Conservation (phyloP, 2,888 invertebrate genomes). For the Acanthococcus lagerstroemiae region DNA sequence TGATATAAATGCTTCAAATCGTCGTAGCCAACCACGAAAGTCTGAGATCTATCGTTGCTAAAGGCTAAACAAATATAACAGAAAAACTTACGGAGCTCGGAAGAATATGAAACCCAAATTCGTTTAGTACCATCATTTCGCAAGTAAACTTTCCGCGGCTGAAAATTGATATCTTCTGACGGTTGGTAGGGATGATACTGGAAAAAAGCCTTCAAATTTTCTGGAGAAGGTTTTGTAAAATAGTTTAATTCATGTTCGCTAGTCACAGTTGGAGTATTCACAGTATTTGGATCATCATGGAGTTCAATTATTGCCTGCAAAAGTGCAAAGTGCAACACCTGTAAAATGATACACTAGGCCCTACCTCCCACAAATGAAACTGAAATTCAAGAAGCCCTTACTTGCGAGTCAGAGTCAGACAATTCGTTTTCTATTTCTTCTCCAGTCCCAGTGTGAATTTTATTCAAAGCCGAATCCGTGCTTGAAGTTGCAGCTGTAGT, state of each 20-base stretch:
- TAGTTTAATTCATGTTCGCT: not conserved
- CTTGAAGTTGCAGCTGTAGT: too few relatives aligned
- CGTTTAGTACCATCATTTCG: slow-evolving; percentile 10
- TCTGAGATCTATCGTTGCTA: not conserved
- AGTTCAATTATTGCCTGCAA: too few relatives aligned
- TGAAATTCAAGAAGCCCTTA: too few relatives aligned
- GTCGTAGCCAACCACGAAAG: not conserved
- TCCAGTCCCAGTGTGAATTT: too few relatives aligned
- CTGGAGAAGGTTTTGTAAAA: not conserved
- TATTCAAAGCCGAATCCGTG: too few relatives aligned
- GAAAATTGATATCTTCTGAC: not conserved
- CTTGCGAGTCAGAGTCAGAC: too few relatives aligned
- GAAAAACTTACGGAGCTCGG: not conserved
- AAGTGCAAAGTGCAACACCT: too few relatives aligned
- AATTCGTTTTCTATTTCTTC: too few relatives aligned
- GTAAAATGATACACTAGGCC: too few relatives aligned
- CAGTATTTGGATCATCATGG: too few relatives aligned
- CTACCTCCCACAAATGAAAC: too few relatives aligned
- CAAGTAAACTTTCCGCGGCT: not conserved
- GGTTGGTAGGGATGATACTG: slow-evolving; percentile 16
- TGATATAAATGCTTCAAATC: slow-evolving; percentile 13
- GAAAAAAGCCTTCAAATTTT: not conserved
- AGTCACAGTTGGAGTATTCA: too few relatives aligned
- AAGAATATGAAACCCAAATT: slow-evolving; percentile 1
- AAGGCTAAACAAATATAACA: slow-evolving; percentile 4